Percentiles rank a stretch among this genome's conserved stretches.
Evolutionary conservation across 2,797 vertebrate species (phyloP).

Genomic region (Sebastes reedi): DNA sequence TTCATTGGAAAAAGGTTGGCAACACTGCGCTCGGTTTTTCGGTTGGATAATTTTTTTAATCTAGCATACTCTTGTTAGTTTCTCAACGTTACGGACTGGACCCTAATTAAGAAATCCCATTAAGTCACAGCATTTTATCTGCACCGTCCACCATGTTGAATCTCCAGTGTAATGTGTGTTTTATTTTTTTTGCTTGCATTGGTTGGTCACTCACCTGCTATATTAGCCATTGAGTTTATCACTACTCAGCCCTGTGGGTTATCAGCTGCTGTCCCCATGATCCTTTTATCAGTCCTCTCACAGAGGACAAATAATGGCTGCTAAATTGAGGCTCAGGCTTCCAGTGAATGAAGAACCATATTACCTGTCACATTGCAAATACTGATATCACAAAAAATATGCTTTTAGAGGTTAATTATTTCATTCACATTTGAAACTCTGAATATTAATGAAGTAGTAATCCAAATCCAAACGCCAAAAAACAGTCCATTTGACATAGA

Average conservation of each 20-base stretch:
- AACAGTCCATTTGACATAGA: background rate
- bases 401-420: background rate
- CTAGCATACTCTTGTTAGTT: no score
- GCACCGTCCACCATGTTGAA: background rate
- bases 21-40: no score
- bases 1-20: no score
- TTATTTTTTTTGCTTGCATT: background rate
- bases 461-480: background rate
- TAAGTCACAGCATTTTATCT: background rate
- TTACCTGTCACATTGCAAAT: background rate
- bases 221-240: background rate
- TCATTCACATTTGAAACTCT: background rate
- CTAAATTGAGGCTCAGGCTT: conserved; percentile 12
- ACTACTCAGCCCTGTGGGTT: conserved; percentile 13
- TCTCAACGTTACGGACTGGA: no score
- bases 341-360: background rate
- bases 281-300: conserved; percentile 12
- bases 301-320: conserved; percentile 29
- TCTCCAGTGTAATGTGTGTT: background rate
- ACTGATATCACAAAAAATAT: background rate
- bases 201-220: background rate
- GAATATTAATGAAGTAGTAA: background rate
- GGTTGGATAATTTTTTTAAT: no score
- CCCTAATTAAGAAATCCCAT: background rate
- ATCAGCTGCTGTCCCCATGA: conserved; percentile 16